phyloP scores from a whole-genome alignment of 2,113 vertebrate genomes.

The Forbesichthys papilliferus region DNA sequence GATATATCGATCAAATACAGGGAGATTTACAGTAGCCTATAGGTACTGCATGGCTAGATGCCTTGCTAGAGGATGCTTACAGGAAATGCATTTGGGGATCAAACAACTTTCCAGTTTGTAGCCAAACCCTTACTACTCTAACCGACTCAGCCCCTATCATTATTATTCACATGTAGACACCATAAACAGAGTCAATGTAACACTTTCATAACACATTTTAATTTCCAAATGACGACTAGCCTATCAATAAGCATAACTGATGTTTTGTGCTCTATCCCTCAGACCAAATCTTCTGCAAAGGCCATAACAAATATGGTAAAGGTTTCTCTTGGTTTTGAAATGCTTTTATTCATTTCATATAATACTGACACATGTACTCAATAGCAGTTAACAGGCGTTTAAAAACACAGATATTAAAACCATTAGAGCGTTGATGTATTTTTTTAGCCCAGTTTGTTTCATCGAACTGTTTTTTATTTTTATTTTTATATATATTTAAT shows the following conservation, averaged over 20 bases:
- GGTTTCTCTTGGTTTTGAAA: conserved; percentile 66
- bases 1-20: too few species aligned
- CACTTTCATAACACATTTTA: not conserved
- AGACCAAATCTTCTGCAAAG: not conserved
- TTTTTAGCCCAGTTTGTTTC: conserved; percentile 70
- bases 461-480: conserved; percentile 54
- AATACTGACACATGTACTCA: conserved; percentile 84
- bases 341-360: conserved; percentile 80
- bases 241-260: not conserved
- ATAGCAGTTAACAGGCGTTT: conserved; percentile 82
- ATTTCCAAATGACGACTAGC: not conserved
- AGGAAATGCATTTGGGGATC: too few species aligned
- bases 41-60: too few species aligned
- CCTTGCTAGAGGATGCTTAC: not conserved
- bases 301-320: conserved; percentile 5
- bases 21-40: too few species aligned
- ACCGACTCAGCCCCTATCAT: too few species aligned
- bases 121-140: too few species aligned
- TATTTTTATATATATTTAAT: not conserved
- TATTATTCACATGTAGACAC: too few species aligned
- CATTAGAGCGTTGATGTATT: conserved; percentile 67
- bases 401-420: conserved; percentile 84
- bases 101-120: too few species aligned
- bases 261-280: not conserved
- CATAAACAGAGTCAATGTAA: not conserved